A percentile compares a stretch with the other conserved stretches of the same genome.
phyloP scores from a whole-genome alignment of 1,140 invertebrate species.

The Lanistes nyassanus region DNA sequence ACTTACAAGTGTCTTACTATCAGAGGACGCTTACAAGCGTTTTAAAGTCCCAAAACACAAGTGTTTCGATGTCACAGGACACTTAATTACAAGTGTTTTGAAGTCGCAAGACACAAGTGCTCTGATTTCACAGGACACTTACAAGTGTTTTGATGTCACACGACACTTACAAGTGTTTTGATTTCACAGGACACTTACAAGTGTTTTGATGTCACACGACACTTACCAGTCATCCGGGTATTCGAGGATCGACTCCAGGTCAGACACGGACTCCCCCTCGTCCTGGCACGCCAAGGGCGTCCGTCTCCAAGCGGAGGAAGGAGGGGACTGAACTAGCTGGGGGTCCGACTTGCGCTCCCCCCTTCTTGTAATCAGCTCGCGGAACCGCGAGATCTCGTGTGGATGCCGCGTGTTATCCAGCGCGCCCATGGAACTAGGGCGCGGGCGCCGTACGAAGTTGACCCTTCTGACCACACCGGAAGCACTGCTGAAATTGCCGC shows the following conservation, averaged over 20 bases:
- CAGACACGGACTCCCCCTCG: conserved; percentile 39
- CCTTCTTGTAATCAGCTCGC: conserved; percentile 31
- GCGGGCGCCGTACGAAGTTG: conserved; percentile 21
- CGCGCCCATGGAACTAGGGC: conserved; percentile 28
- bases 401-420: conserved; percentile 32
- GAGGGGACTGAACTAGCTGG: conserved; percentile 34
- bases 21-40: too few species aligned
- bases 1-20: too few species aligned
- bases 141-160: neutral
- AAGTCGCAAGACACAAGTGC: neutral
- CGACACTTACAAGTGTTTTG: neutral
- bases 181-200: neutral
- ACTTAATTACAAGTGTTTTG: neutral
- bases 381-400: conserved; percentile 37
- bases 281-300: conserved; percentile 30
- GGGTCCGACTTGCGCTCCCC: conserved; percentile 40
- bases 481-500: neutral
- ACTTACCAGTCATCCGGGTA: conserved; percentile 39
- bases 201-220: neutral
- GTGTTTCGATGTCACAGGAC: neutral
- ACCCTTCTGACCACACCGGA: conserved; percentile 12
- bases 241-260: conserved; percentile 48
- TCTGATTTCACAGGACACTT: neutral
- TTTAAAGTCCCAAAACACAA: neutral
- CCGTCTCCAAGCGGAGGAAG: conserved; percentile 17